Conservation (phyloP, 2,888 invertebrate species). For the Holacanthella duospinosa region DNA sequence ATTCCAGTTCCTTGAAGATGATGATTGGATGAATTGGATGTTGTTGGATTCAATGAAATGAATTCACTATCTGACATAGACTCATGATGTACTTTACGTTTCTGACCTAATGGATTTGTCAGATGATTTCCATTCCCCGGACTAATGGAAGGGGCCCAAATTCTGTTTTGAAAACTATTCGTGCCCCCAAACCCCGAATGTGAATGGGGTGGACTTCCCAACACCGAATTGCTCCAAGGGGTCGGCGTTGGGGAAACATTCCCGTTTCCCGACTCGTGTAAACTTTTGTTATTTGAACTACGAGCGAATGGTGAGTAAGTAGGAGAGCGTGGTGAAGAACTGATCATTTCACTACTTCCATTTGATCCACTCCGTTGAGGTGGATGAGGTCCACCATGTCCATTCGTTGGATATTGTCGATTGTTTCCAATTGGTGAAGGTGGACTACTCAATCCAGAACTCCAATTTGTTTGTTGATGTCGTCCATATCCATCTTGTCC, state of each 20-base stretch:
- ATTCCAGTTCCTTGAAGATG: conserved; percentile 8
- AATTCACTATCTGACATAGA: conserved; percentile 47
- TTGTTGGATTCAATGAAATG: conserved; percentile 34
- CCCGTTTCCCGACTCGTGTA: conserved; percentile 38
- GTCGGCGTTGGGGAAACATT: conserved; percentile 37
- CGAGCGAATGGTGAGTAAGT: conserved; percentile 35
- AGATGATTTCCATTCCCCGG: conserved; percentile 33
- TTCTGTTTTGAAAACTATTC: conserved; percentile 34
- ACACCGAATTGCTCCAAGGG: conserved; percentile 37
- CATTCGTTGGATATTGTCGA: conserved; percentile 27
- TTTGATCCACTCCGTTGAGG: conserved; percentile 36
- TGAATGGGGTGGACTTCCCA: conserved; percentile 37
- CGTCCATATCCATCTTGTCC: conserved; percentile 15
- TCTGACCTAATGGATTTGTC: conserved; percentile 41
- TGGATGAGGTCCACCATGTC: conserved; percentile 18
- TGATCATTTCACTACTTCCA: conserved; percentile 36
- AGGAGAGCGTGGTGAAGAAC: conserved; percentile 34
- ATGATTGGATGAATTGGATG: conserved; percentile 7
- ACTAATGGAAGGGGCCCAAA: conserved; percentile 37
- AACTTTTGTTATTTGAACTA: conserved; percentile 28
- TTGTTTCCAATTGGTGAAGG: conserved; percentile 36
- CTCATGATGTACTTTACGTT: conserved; percentile 42
- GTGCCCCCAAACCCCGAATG: conserved; percentile 30
- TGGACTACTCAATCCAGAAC: conserved; percentile 34
- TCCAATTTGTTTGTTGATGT: conserved; percentile 31